These are phyloP conservation scores for Gasterosteus aculeatus DNA, from an alignment of 2,113 vertebrate species.

Conservation along the genomic window DNA sequence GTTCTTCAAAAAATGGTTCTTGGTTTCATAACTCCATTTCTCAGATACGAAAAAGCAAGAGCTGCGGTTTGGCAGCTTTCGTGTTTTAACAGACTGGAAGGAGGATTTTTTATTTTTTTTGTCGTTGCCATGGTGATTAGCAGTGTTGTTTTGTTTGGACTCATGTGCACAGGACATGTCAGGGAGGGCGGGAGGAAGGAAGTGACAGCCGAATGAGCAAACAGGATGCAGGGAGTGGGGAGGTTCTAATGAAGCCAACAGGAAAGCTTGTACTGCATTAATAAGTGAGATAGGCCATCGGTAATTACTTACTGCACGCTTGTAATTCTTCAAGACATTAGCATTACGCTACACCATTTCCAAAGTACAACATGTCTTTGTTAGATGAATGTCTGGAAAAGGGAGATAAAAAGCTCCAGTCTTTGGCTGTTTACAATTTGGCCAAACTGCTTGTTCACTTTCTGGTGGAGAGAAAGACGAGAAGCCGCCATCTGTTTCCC, in stretches of 20 bases:
- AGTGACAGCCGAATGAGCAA: constrained; percentile 71
- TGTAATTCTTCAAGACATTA: constrained; percentile 28
- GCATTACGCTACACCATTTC: constrained; percentile 5
- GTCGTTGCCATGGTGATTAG: constrained; percentile 33
- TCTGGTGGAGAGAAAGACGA: not conserved
- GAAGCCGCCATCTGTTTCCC: not conserved
- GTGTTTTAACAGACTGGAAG: not conserved
- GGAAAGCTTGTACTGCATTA: constrained; percentile 60
- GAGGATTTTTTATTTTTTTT: not conserved
- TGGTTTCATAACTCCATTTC: not conserved
- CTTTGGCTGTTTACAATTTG: not conserved
- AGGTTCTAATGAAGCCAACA: constrained; percentile 42
- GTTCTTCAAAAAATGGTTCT: constrained; percentile 2
- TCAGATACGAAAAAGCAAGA: constrained; percentile 10
- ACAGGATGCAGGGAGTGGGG: constrained; percentile 73
- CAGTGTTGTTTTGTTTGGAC: constrained; percentile 56
- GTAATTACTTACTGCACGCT: constrained; percentile 24
- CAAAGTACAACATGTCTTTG: constrained; percentile 3
- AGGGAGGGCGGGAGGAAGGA: constrained; percentile 59
- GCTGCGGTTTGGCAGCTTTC: not conserved
- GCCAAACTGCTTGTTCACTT: not conserved
- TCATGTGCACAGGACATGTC: constrained; percentile 48
- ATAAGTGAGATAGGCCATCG: constrained; percentile 43
- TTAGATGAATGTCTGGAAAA: constrained; percentile 27
- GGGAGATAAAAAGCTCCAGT: not conserved